Base-by-base conservation (phyloP, 2,113 vertebrate species). In the Megalops atlanticus region DNA sequence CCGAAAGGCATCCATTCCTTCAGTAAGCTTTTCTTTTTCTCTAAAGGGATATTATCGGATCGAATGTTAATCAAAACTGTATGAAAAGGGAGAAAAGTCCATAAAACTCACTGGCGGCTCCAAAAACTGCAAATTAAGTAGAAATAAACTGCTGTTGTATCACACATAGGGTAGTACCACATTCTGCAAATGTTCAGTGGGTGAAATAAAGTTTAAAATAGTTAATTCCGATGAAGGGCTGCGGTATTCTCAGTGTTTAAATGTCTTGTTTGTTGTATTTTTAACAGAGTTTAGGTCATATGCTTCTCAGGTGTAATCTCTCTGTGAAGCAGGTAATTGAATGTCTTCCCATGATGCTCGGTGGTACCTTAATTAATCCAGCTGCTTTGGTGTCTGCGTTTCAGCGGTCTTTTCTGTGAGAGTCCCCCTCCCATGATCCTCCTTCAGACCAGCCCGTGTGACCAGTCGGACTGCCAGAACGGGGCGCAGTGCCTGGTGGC, bases 361-460 rank as follows among this genome's bases (percentile, higher is more conserved):
- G 49, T 21, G 18, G n/a, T n/a, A n/a, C n/a, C n/a, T n/a, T n/a
- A n/a, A n/a, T 4, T 64, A 64, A 76, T 27, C 16, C 45, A 11
- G 31, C 74, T 52, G 47, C 35, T 81, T 72, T 54, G 74, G 0
- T 64, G 75, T 49, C n/a, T 79, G n/a, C 84, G 47, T 68, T 43
- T 8, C 90, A 99, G 98, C 0, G 98, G 98, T 2, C 93, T 96
- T 31, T 94, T 98, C 89, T 99, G 98, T 8, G 97, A 99, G 92
- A 96, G 96, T 41, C 96, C 96, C 0, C 98, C 96, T 0, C 98
- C 98, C 1, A 99, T 99, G 98, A 97, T 99, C 87, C 91, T 99
- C 88, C 96, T 99, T 74, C 98, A 99, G 92, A 99, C 98, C 0
- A 99, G 98, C 88, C 97, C 97, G 0, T 99, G 98, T 0, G 97